Evolutionary conservation across 2,113 vertebrate species (phyloP), one percentile per base, ranked within the genome.

Genomic region (Eudyptes chrysolophus): DNA sequence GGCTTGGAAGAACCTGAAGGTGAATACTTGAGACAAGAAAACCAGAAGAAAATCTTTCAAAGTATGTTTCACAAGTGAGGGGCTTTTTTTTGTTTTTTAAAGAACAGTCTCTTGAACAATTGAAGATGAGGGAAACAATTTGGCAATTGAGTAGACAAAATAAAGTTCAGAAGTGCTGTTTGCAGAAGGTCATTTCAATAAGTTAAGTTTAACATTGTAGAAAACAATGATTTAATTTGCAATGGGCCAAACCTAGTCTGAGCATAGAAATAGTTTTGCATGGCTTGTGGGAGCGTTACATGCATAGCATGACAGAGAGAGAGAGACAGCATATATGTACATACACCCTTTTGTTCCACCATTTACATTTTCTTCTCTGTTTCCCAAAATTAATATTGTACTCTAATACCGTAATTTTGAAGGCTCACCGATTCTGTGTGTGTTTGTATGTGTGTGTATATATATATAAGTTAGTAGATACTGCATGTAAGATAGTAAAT

Each of bases 51-150:
- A 80, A 57, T 25, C 11, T 38, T 89, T 44, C 22, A 69, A 21
- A 61, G 18, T 13, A 51, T n/a, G 46, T 89, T 71, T 25, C 64
- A 60, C 3, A 62, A 72, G 49, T 34, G 12, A 66, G 32, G 20
- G 18, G 25, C 4, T 16, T 34, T n/a, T 75, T 20, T 26, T 60
- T 40, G 7, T 49, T 58, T 78, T 94, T 88, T 36, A 44, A 77
- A 52, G 44, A 88, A 57, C 15, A 57, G 16, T 27, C 32, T 20
- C 40, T 66, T 51, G 49, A 94, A 46, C 9, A 65, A 36, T 3
- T 49, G n/a, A 93, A 82, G 32, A 51, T 25, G n/a, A 80, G 36
- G 44, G 80, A 92, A 94, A 89, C 18, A 86, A 55, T 60, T 92
- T 58, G 83, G 51, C 78, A 86, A 48, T 7, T 10, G 40, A 69